These are phyloP conservation scores for Drosophila suboccidentalis DNA, from an alignment of 2,888 invertebrate species.

Conservation along the genomic window DNA sequence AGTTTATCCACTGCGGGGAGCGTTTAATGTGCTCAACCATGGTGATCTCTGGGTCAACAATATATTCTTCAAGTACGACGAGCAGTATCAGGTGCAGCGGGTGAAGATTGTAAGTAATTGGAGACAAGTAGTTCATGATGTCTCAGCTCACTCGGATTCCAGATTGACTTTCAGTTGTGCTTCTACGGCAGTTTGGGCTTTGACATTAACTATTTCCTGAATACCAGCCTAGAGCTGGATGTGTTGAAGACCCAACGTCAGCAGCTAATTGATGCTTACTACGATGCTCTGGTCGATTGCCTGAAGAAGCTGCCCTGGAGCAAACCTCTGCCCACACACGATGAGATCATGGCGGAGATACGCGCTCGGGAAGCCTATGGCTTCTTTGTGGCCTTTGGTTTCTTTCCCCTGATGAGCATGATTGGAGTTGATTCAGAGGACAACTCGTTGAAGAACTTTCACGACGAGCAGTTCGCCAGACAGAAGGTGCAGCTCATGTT, in stretches of 20 bases:
- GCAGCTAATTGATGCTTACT: conserved; percentile 77
- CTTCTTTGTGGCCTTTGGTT: conserved; percentile 84
- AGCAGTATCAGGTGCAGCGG: conserved; percentile 76
- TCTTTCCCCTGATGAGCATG: conserved; percentile 84
- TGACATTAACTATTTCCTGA: conserved; percentile 85
- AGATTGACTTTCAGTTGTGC: conserved; percentile 85
- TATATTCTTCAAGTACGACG: conserved; percentile 86
- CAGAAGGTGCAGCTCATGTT: conserved; percentile 84
- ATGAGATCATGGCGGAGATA: conserved; percentile 77
- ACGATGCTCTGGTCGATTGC: conserved; percentile 62
- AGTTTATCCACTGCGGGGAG: conserved; percentile 78
- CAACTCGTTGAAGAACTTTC: conserved; percentile 82
- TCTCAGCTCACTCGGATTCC: background rate
- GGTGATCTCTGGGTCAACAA: conserved; percentile 87
- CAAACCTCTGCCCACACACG: conserved; percentile 66
- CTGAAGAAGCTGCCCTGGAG: conserved; percentile 68
- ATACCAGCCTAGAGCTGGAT: conserved; percentile 83
- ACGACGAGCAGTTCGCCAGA: conserved; percentile 78
- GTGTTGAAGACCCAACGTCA: conserved; percentile 73
- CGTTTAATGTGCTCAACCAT: conserved; percentile 86
- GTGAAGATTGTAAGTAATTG: conserved; percentile 84
- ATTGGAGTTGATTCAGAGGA: conserved; percentile 81
- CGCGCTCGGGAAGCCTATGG: conserved; percentile 81
- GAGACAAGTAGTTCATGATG: rapidly evolving
- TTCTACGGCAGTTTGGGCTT: conserved; percentile 84